Percentiles rank a stretch among this genome's conserved stretches.
Evolutionary conservation across 2,113 vertebrate genomes (phyloP).

Genomic region (Sorex fumeus): DNA sequence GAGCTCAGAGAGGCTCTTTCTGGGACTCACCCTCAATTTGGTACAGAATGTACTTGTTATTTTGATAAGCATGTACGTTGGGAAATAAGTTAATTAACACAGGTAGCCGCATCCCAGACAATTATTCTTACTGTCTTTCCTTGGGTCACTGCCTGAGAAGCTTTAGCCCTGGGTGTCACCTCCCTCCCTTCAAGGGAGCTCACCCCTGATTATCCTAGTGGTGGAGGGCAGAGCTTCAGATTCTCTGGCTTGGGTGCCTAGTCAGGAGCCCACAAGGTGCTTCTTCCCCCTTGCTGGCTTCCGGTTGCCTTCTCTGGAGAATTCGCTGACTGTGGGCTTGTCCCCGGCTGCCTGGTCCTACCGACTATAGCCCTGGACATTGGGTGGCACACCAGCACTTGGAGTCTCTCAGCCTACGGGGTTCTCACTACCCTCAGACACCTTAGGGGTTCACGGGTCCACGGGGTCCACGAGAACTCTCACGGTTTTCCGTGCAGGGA

Average conservation of each 20-base stretch:
- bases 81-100: not conserved
- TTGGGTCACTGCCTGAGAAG: constrained; percentile 1
- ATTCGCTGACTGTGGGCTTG: constrained; percentile 44
- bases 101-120: too few species aligned
- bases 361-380: not conserved
- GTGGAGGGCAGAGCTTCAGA: not conserved
- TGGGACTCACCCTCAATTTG: too few species aligned
- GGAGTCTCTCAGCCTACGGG: not conserved
- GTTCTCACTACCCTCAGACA: not conserved
- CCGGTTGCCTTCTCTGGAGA: not conserved
- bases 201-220: not conserved
- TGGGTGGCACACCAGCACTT: not conserved
- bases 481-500: too few species aligned
- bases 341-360: constrained; percentile 15
- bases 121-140: not conserved
- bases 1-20: too few species aligned
- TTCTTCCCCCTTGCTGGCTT: not conserved
- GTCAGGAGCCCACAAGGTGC: too few species aligned
- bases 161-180: not conserved
- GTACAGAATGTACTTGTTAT: too few species aligned
- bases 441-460: too few species aligned
- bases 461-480: too few species aligned
- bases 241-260: not conserved
- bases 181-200: too few species aligned
- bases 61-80: too few species aligned